Evolutionary conservation across 1,140 invertebrate species (phyloP), one percentile per base, ranked within the genome.

Genomic region (Drosophila suzukii): DNA sequence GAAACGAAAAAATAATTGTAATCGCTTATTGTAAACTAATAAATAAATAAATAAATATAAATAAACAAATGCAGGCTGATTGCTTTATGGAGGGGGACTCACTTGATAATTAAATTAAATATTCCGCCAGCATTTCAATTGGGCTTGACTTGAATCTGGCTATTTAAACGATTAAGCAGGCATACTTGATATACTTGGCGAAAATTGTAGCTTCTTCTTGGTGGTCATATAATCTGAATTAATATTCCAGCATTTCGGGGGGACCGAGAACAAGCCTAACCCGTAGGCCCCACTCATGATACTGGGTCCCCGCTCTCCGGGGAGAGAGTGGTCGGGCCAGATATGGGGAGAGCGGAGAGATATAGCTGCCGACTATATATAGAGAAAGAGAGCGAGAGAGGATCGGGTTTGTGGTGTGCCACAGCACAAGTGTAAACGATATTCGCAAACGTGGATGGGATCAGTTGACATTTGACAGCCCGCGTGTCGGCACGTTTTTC

Each of bases 21-120:
- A 88, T 91, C 76, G 88, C 84, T 91, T 91, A 91, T 77, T 91
- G 82, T 90, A 91, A 91, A 91, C 90, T 91, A 91, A 91, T 91
- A 91, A 89, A 91, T 83, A 90, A 88, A 88, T 81, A 80, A 88
- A 88, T 81, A 80, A 82, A 82, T 90, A 91, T 85, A 72, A 89
- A 91, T 91, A 86, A 88, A 83, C 71, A 68, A 73, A 67, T 51
- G 60, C 36, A 41, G 38, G 38, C 6, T 7, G 8, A 5, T 30
- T 20, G 12, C 6, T 30, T 30, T n/a, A 3, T 38, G 32, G 50
- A 11, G 27, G 36, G 38, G 27, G 17, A 10, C 15, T 5, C 38
- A 15, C 7, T 49, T 34, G 17, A 6, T 62, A 41, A 67, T 50
- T 63, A 63, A 49, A 66, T 47, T 63, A 55, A 55, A 43, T 44